Base-by-base conservation (phyloP, 2,888 invertebrate genomes). In the Drosophila gaucha region DNA sequence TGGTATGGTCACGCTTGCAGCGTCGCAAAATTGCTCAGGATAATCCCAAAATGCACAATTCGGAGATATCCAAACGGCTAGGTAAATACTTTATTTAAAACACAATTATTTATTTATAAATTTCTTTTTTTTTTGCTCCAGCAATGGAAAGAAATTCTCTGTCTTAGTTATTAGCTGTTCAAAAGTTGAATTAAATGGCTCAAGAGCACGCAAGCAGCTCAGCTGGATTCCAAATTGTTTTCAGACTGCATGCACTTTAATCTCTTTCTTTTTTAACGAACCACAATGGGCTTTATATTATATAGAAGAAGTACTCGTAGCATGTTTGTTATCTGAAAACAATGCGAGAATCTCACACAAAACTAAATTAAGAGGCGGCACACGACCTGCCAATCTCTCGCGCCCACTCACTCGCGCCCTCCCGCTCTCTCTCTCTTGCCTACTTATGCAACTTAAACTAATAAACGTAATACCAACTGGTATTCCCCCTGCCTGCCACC, bases 21-120 rank as follows among this genome's bases (percentile, higher is more conserved):
- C 93, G 98, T 79, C 93, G 98, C 88, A 98, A 98, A 93, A 99
- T 99, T 86, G 98, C 98, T 0, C 98, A 98, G 92, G 98, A 98
- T 89, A 98, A 99, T 92, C 98, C 98, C 0, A 98, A 99, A 93
- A 98, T 98, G 98, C 98, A 98, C 92, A 98, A 98, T 91, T 97
- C 97, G 0, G 98, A 98, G 92, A 98, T 99, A 80, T 97, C 97
- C 8, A 98, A 98, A 91, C 93, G 98, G 91, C 94, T 98, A 78
- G 97, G 97, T 96, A 82, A 94, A 95, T 92, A 9, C 24, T 1
- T 0, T n/a, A n/a, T n/a, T n/a, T n/a, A n/a, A n/a, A n/a, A n/a
- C n/a, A n/a, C n/a, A n/a, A n/a, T 14, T 26, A 16, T 46, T 16
- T 9, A 12, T n/a, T 6, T 18, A 10, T 1, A n/a, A 26, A 6